Conservation (phyloP, 2,797 vertebrate species). For the Uromys caudimaculatus region DNA sequence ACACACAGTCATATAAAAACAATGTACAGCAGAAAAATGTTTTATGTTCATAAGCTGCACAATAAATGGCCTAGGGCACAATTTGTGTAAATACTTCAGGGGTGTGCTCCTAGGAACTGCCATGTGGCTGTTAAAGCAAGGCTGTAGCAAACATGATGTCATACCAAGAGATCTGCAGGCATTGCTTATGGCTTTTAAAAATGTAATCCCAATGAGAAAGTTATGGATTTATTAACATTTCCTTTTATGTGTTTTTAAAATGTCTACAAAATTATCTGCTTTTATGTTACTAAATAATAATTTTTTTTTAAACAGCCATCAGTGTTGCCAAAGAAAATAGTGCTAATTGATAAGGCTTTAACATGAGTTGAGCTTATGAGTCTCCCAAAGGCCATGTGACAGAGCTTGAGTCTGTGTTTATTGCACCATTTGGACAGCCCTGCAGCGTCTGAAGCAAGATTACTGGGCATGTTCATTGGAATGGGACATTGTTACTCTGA, state of each 20-base stretch:
- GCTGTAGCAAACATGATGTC: not conserved
- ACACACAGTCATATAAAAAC: not conserved
- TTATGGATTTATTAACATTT: not conserved
- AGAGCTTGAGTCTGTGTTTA: not conserved
- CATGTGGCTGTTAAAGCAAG: not conserved
- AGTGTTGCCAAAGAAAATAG: slow-evolving; percentile 11
- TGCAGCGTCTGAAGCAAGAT: not conserved
- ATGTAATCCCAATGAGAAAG: not conserved
- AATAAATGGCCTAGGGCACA: not conserved
- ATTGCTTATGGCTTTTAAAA: not conserved
- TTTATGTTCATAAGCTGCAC: not conserved
- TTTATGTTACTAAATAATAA: not conserved
- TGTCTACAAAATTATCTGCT: not conserved
- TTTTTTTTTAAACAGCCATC: not conserved
- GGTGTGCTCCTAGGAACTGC: not conserved
- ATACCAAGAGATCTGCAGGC: not conserved
- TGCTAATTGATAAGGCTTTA: not conserved
- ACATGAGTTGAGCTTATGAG: not conserved
- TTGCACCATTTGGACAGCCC: not conserved
- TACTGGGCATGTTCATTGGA: too few species aligned
- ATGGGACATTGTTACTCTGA: too few species aligned
- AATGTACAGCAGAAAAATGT: not conserved
- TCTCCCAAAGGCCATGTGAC: not conserved
- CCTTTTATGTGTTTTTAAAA: not conserved
- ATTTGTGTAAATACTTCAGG: not conserved